Conservation (phyloP, 2,888 invertebrate genomes). For the Amphipyra tragopoginis region DNA sequence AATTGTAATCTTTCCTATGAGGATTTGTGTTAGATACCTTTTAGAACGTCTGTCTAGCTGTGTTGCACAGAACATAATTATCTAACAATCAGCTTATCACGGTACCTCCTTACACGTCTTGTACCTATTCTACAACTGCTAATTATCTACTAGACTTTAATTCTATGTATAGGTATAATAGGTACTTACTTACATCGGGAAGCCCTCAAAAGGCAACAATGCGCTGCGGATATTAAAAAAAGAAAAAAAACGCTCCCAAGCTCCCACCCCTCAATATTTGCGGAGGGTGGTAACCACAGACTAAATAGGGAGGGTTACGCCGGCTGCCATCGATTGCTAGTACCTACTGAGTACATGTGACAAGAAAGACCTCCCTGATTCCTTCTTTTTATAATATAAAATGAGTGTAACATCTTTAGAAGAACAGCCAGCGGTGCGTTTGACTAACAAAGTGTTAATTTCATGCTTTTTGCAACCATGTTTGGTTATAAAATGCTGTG, state of each 20-base stretch:
- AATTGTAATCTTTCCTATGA: too few relatives aligned
- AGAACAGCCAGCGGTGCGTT: slow-evolving; percentile 60
- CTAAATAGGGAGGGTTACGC: slow-evolving; percentile 53
- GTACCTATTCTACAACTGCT: too few relatives aligned
- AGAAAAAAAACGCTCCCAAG: slow-evolving; percentile 35
- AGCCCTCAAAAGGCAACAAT: slow-evolving; percentile 48
- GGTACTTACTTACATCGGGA: neutral
- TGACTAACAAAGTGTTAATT: slow-evolving; percentile 48
- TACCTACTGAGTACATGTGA: slow-evolving; percentile 40
- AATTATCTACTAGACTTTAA: too few relatives aligned
- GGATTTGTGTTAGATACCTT: too few relatives aligned
- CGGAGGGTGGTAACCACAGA: slow-evolving; percentile 59
- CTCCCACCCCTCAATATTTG: slow-evolving; percentile 39
- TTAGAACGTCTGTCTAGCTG: too few relatives aligned
- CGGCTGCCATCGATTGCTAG: slow-evolving; percentile 57
- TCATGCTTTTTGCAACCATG: slow-evolving; percentile 37
- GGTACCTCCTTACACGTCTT: too few relatives aligned
- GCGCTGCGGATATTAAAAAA: slow-evolving; percentile 37
- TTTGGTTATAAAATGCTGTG: slow-evolving; percentile 38
- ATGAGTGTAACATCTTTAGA: slow-evolving; percentile 60
- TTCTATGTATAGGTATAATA: too few relatives aligned
- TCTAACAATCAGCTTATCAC: too few relatives aligned
- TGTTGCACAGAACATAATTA: too few relatives aligned
- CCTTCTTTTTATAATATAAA: slow-evolving; percentile 26
- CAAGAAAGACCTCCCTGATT: slow-evolving; percentile 32